Evolutionary conservation across 2,797 vertebrate genomes (phyloP).

Genomic region (Oryzias dopingdopingensis): DNA sequence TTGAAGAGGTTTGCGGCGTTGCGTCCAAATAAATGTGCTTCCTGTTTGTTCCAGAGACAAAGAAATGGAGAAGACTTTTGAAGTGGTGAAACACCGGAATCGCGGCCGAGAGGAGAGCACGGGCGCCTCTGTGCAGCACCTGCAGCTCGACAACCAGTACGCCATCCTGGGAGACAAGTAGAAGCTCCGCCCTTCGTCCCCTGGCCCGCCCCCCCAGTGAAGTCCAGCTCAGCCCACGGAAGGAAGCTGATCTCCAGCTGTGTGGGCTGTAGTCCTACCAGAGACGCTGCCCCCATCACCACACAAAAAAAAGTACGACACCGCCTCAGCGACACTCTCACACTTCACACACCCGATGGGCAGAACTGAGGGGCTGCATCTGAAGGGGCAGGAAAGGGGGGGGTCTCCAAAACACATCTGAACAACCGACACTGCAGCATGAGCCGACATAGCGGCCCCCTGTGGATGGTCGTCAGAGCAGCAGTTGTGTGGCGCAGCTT

Average conservation of each 20-base stretch:
- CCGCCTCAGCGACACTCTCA: conserved; percentile 45
- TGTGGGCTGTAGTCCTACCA: conserved; percentile 73
- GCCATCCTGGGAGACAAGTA: conserved; percentile 96
- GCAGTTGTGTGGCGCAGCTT: conserved; percentile 71
- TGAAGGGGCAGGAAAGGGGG: conserved; percentile 63
- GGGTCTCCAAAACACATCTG: conserved; percentile 55
- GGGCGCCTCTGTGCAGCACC: conserved; percentile 84
- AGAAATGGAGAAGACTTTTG: conserved; percentile 98
- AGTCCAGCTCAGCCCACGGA: conserved; percentile 79
- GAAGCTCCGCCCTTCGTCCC: conserved; percentile 73
- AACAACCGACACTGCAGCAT: conserved; percentile 62
- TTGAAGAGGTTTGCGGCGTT: background rate
- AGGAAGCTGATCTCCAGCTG: conserved; percentile 88
- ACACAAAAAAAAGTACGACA: conserved; percentile 23
- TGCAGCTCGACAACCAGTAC: conserved; percentile 98
- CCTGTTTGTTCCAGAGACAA: conserved; percentile 81
- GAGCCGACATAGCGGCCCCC: conserved; percentile 56
- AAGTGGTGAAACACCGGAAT: conserved; percentile 96
- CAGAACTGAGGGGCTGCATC: conserved; percentile 68
- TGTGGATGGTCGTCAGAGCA: conserved; percentile 73
- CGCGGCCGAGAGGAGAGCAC: conserved; percentile 90
- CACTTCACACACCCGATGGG: conserved; percentile 52
- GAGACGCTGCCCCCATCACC: conserved; percentile 61
- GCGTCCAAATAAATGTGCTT: too few species aligned
- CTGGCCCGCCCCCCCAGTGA: conserved; percentile 78